Conservation (phyloP, 1,140 invertebrate species). For the Nebria ingens region DNA sequence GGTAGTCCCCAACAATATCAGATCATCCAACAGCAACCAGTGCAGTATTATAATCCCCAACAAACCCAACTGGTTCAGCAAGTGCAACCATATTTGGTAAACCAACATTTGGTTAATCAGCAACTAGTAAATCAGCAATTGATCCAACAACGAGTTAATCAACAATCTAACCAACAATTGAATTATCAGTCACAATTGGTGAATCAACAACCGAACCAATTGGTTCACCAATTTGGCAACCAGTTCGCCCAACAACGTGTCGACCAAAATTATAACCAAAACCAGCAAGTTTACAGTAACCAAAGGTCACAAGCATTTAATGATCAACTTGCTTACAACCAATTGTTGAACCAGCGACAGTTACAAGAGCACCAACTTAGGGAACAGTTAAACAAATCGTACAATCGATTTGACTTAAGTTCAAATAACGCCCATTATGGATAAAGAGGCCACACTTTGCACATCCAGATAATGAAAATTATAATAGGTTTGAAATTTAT, state of each 20-base stretch:
- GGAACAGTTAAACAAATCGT: slow-evolving; percentile 19
- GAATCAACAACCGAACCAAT: slow-evolving; percentile 28
- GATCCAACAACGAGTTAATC: slow-evolving; percentile 14
- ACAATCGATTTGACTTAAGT: slow-evolving; percentile 25
- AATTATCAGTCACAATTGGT: slow-evolving; percentile 19
- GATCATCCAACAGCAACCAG: slow-evolving; percentile 13
- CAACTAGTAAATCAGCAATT: neutral
- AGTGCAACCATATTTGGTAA: slow-evolving; percentile 18
- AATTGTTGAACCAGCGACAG: slow-evolving; percentile 18
- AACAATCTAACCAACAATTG: slow-evolving; percentile 10
- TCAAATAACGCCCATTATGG: slow-evolving; percentile 17
- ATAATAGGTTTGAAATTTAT: too few relatives aligned
- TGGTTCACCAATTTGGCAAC: slow-evolving; percentile 20
- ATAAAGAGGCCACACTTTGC: too few relatives aligned
- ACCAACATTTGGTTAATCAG: neutral
- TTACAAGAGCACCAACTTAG: slow-evolving; percentile 21
- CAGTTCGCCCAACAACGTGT: slow-evolving; percentile 14
- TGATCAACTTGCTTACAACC: slow-evolving; percentile 21
- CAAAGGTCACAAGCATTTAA: slow-evolving; percentile 19
- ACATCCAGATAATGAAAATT: too few relatives aligned
- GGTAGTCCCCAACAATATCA: too few relatives aligned
- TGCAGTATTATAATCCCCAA: slow-evolving; percentile 9
- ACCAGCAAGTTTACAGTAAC: slow-evolving; percentile 13
- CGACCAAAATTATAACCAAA: slow-evolving; percentile 13
- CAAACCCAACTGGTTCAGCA: slow-evolving; percentile 12